phyloP scores from a whole-genome alignment of 2,113 vertebrate species.

The Gracilinanus agilis region DNA sequence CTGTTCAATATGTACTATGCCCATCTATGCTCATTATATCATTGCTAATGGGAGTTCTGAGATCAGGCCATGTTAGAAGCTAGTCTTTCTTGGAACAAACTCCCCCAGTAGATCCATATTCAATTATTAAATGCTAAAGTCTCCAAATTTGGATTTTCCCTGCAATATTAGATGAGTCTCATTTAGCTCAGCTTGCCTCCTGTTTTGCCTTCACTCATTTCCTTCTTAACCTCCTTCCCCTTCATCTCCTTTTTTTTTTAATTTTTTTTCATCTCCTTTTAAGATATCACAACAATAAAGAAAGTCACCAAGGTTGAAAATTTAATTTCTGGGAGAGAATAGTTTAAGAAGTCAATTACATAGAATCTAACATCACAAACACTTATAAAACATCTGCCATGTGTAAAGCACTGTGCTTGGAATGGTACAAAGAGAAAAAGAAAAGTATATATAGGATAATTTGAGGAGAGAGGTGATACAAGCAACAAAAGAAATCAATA shows the following conservation, averaged over 20 bases:
- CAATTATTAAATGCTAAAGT: neutral
- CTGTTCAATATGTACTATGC: constrained; percentile 51
- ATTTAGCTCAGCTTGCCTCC: neutral
- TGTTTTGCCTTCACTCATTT: neutral
- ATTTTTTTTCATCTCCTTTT: constrained; percentile 13
- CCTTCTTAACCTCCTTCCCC: neutral
- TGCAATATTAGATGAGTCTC: neutral
- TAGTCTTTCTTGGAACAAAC: neutral
- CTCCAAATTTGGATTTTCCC: neutral
- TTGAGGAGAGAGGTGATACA: neutral
- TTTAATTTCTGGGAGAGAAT: constrained; percentile 12
- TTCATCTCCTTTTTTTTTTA: constrained; percentile 13
- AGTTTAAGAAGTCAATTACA: neutral
- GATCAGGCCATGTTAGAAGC: constrained; percentile 29
- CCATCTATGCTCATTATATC: constrained; percentile 2
- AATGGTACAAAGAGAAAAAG: neutral
- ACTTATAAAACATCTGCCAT: neutral
- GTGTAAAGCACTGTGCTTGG: neutral
- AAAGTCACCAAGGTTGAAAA: constrained; percentile 1
- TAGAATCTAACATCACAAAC: neutral
- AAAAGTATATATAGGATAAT: neutral
- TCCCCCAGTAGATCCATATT: neutral
- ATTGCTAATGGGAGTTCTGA: neutral
- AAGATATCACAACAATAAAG: neutral
- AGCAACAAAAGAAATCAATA: neutral